Conservation (phyloP, 2,113 vertebrate genomes). For the Toxotes jaculatrix region DNA sequence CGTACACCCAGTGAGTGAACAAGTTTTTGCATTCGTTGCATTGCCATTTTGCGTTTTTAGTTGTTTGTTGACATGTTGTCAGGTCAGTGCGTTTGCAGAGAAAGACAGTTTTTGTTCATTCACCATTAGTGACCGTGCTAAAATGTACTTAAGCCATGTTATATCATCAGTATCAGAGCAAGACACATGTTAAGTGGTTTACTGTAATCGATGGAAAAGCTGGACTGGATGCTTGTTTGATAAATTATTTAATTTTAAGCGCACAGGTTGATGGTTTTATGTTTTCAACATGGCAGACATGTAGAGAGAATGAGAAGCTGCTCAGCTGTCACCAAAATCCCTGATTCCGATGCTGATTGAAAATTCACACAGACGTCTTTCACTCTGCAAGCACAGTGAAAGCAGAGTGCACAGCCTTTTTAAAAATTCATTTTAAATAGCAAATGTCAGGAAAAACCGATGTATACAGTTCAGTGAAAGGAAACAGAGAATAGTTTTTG, state of each 20-base stretch:
- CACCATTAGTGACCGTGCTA: slow-evolving; percentile 21
- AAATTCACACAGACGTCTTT: neutral
- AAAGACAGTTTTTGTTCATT: neutral
- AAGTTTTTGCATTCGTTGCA: slow-evolving; percentile 7
- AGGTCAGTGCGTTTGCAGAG: neutral
- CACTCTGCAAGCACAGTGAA: neutral
- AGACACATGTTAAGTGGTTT: neutral
- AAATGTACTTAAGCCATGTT: slow-evolving; percentile 24
- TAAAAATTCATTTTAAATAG: neutral
- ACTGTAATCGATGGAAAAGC: slow-evolving; percentile 5
- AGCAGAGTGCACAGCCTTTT: slow-evolving; percentile 1
- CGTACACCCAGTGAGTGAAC: slow-evolving; percentile 16
- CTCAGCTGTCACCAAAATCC: neutral
- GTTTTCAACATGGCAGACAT: neutral
- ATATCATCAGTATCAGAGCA: slow-evolving; percentile 8
- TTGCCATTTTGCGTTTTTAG: slow-evolving; percentile 16
- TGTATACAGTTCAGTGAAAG: neutral
- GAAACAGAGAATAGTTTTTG: neutral
- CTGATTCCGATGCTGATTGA: slow-evolving; percentile 3
- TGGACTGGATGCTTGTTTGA: slow-evolving; percentile 22
- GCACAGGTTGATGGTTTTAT: neutral
- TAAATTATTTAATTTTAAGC: slow-evolving; percentile 32
- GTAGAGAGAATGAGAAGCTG: neutral
- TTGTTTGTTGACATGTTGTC: slow-evolving; percentile 17
- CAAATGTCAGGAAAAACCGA: neutral